Conservation (phyloP, 37 sponge, comb jelly and placozoan species). For the Eunapius fragilis region DNA sequence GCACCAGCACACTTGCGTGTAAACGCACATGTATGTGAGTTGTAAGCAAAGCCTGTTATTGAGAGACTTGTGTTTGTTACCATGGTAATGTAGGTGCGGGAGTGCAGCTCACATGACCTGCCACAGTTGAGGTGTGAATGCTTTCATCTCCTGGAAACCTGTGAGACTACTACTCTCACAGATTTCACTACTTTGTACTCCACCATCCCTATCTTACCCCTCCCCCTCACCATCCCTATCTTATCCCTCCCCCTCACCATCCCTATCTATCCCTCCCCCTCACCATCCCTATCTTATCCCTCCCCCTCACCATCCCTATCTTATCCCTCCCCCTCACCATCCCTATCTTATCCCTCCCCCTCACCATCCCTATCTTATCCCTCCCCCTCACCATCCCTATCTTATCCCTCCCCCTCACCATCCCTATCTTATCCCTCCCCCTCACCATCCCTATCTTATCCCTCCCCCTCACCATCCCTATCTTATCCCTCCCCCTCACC, state of each 20-base stretch:
- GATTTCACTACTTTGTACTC: background rate
- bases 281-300: background rate
- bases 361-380: background rate
- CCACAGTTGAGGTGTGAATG: background rate
- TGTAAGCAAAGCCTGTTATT: background rate
- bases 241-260: no score
- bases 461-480: background rate
- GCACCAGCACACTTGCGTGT: no score
- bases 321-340: background rate
- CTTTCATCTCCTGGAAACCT: background rate
- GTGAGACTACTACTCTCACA: background rate
- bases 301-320: no score
- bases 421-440: background rate
- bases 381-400: background rate
- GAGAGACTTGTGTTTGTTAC: no score
- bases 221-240: background rate
- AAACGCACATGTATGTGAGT: slow-evolving; percentile 9
- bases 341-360: no score
- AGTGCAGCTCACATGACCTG: background rate
- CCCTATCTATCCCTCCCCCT: background rate
- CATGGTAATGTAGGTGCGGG: background rate
- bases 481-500: background rate
- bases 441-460: background rate
- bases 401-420: background rate
- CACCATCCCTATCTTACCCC: background rate